These are phyloP conservation scores for Neuroterus valhalla DNA, from an alignment of 1,140 invertebrate species.

Conservation along the genomic window DNA sequence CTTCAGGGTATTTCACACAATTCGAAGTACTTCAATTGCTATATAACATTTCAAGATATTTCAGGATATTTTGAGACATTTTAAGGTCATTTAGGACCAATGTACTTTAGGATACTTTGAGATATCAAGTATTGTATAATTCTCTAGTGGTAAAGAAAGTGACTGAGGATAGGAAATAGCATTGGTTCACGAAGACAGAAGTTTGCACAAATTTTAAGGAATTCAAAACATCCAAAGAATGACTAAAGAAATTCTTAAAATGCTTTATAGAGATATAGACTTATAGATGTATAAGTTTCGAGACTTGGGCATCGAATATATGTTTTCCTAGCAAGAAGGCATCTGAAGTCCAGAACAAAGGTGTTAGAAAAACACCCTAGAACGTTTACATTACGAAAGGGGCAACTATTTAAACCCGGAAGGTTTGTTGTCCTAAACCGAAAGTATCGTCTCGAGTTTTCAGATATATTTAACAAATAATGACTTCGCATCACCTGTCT, in stretches of 20 bases:
- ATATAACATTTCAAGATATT: no score
- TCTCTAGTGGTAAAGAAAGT: no score
- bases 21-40: no score
- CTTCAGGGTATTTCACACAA: no score
- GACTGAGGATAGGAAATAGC: no score
- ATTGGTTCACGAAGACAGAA: neutral
- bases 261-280: no score
- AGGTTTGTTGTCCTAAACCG: slow-evolving; percentile 41
- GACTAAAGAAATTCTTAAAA: neutral
- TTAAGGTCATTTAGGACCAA: no score
- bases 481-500: slow-evolving; percentile 33
- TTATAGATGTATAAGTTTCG: slow-evolving; percentile 33
- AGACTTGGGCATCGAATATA: neutral
- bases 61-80: no score
- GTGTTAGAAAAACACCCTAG: slow-evolving; percentile 45
- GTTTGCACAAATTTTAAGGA: neutral
- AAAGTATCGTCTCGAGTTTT: slow-evolving; percentile 33
- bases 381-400: slow-evolving; percentile 24
- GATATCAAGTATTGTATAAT: no score
- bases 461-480: slow-evolving; percentile 46
- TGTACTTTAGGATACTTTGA: no score
- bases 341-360: slow-evolving; percentile 32
- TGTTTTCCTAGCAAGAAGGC: slow-evolving; percentile 32
- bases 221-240: no score
- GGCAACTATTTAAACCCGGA: slow-evolving; percentile 31